These are phyloP conservation scores for Belgica antarctica DNA, from an alignment of 2,888 invertebrate genomes.

Conservation along the genomic window DNA sequence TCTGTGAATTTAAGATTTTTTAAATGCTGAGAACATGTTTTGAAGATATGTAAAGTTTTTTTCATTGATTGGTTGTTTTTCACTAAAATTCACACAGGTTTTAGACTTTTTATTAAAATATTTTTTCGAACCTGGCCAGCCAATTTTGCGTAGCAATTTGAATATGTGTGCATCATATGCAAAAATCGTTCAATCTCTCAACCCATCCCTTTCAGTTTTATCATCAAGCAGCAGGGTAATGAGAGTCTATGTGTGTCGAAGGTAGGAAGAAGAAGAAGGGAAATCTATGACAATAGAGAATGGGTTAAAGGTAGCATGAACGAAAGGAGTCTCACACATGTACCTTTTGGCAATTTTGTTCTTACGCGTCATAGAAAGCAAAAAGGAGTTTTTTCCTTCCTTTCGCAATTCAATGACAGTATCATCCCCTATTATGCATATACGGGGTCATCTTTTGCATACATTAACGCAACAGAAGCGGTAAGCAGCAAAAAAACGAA, in stretches of 20 bases:
- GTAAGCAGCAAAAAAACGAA: background rate
- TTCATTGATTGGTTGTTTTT: too few relatives aligned
- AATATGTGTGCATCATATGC: conserved; percentile 37
- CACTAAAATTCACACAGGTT: too few relatives aligned
- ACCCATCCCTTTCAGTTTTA: conserved; percentile 37
- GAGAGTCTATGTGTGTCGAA: background rate
- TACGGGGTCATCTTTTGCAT: conserved; percentile 44
- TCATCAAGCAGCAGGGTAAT: conserved; percentile 27
- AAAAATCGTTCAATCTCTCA: conserved; percentile 33
- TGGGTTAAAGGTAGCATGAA: conserved; percentile 3
- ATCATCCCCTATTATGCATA: conserved; percentile 42
- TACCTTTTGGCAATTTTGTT: conserved; percentile 33
- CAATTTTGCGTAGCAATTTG: background rate
- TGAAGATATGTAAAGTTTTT: too few relatives aligned
- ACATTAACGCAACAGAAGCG: conserved; percentile 29
- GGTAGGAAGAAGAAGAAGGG: conserved; percentile 30
- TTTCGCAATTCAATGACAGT: conserved; percentile 35
- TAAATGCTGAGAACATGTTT: background rate
- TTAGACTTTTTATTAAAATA: background rate
- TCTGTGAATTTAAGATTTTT: background rate
- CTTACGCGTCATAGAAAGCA: conserved; percentile 32
- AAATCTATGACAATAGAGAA: conserved; percentile 31
- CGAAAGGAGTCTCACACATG: conserved; percentile 19
- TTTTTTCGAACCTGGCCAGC: background rate
- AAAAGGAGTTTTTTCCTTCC: conserved; percentile 2